These are phyloP conservation scores for Coracias cyanogaster DNA, from an alignment of 2,797 vertebrate species.

Conservation along the genomic window DNA sequence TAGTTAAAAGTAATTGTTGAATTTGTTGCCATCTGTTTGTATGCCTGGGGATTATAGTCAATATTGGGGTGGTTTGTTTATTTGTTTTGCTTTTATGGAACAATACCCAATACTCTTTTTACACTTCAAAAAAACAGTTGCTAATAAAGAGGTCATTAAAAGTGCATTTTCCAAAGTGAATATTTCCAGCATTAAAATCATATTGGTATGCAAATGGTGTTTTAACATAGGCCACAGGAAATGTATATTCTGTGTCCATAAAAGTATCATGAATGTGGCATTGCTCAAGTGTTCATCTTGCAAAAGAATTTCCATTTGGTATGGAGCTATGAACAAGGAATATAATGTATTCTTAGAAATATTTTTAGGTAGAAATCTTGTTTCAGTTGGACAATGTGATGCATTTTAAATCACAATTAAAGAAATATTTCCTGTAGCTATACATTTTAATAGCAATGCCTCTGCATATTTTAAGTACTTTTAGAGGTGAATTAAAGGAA, in stretches of 20 bases:
- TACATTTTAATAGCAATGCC: neutral
- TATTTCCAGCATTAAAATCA: neutral
- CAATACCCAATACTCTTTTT: constrained; percentile 1
- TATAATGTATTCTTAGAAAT: neutral
- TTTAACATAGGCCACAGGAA: neutral
- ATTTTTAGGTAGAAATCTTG: neutral
- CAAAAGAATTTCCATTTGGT: neutral
- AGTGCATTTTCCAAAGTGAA: neutral
- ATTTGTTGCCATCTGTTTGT: constrained; percentile 41
- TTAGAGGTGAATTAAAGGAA: constrained; percentile 51
- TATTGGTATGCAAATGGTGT: neutral
- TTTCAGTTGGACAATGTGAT: neutral
- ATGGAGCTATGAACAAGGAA: neutral
- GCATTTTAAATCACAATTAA: neutral
- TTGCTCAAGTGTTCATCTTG: neutral
- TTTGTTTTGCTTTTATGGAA: constrained; percentile 38
- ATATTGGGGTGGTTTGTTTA: neutral
- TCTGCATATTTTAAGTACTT: constrained; percentile 14
- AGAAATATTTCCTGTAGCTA: neutral
- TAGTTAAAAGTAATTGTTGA: constrained; percentile 61
- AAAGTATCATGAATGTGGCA: neutral
- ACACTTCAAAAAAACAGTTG: neutral
- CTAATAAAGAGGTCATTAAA: neutral
- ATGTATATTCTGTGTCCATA: neutral
- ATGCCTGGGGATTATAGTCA: neutral